A percentile compares a stretch with the other conserved stretches of the same genome.
phyloP scores from a whole-genome alignment of 1,140 invertebrate species.

The Hyposmocoma kahamanoa region DNA sequence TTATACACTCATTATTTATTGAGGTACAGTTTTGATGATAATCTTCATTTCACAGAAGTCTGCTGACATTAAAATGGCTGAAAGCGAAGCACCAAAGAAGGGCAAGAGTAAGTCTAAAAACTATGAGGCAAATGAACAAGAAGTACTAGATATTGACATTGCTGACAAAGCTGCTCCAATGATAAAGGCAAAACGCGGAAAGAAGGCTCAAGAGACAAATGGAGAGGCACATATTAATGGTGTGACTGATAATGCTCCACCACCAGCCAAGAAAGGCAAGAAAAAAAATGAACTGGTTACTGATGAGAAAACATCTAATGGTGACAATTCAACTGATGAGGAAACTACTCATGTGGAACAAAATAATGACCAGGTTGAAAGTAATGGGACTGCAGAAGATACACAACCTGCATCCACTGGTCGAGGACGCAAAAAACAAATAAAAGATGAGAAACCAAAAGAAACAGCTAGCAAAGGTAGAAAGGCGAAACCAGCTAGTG shows the following conservation, averaged over 20 bases:
- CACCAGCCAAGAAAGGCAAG: slow-evolving; percentile 42
- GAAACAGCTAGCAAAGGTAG: slow-evolving; percentile 32
- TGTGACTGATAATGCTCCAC: slow-evolving; percentile 23
- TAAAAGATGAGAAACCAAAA: slow-evolving; percentile 42
- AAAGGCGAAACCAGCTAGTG: slow-evolving; percentile 35
- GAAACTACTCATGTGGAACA: slow-evolving; percentile 24
- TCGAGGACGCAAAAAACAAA: slow-evolving; percentile 42
- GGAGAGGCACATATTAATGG: slow-evolving; percentile 18
- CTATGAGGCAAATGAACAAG: slow-evolving; percentile 29
- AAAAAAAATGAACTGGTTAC: slow-evolving; percentile 37
- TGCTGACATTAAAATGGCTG: slow-evolving; percentile 45
- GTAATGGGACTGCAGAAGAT: slow-evolving; percentile 43
- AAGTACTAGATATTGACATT: slow-evolving; percentile 21
- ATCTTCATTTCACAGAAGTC: slow-evolving; percentile 44
- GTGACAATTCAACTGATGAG: slow-evolving; percentile 36
- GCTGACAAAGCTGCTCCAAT: slow-evolving; percentile 35
- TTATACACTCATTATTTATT: too few species aligned
- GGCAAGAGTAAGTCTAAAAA: slow-evolving; percentile 53
- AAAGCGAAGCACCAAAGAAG: slow-evolving; percentile 51
- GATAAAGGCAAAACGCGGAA: slow-evolving; percentile 51
- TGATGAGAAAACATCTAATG: slow-evolving; percentile 31
- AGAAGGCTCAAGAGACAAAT: slow-evolving; percentile 34
- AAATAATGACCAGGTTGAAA: slow-evolving; percentile 35
- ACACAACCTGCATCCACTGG: slow-evolving; percentile 15
- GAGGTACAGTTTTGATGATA: too few species aligned